phyloP scores from a whole-genome alignment of 2,113 vertebrate species.

The Edolisoma coerulescens region DNA sequence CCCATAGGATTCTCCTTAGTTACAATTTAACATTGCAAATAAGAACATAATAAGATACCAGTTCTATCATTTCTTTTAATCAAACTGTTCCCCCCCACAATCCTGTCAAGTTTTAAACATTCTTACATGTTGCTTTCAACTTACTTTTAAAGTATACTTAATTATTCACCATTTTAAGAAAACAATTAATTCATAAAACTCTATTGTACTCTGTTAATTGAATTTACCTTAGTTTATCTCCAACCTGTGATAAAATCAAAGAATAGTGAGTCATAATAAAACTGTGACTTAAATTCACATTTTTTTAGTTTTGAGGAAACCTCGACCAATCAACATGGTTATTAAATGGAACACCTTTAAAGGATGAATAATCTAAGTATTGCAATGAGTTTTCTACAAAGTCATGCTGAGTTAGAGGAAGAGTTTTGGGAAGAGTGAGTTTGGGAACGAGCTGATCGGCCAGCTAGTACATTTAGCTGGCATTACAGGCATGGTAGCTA shows the following conservation, averaged over 20 bases:
- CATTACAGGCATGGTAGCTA: not conserved
- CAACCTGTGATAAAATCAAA: not conserved
- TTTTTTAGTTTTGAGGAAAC: not conserved
- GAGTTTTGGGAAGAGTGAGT: not conserved
- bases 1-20: not conserved
- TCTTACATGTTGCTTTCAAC: not conserved
- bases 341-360: not conserved
- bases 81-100: not conserved
- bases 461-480: not conserved
- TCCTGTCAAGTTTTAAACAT: not conserved
- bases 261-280: not conserved
- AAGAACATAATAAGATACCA: not conserved
- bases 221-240: not conserved
- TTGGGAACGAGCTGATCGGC: not conserved
- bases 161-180: not conserved
- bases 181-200: not conserved
- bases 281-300: not conserved
- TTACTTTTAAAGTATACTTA: not conserved
- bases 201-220: not conserved
- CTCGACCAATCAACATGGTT: not conserved
- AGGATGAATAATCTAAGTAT: not conserved
- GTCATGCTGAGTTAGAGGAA: not conserved
- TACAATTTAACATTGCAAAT: not conserved
- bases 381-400: not conserved
- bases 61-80: not conserved